Evolutionary conservation across 2,113 vertebrate genomes (phyloP).

Genomic region (Phyllostomus hastatus): DNA sequence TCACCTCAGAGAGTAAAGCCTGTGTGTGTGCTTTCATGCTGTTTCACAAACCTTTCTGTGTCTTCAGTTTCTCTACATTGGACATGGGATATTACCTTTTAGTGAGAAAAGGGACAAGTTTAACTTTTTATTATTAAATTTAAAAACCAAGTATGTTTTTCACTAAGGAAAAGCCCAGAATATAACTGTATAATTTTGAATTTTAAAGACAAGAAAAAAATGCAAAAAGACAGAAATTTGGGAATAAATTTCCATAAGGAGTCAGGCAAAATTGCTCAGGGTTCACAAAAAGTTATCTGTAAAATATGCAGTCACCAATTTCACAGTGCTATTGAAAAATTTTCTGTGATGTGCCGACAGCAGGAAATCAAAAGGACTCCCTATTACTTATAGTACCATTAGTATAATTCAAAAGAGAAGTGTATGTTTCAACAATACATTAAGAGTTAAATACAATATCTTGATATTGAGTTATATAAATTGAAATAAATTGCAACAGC

Average conservation of each 20-base stretch:
- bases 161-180: not conserved
- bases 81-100: not conserved
- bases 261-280: not conserved
- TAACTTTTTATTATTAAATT: not conserved
- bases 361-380: not conserved
- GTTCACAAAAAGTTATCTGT: not conserved
- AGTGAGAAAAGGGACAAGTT: not conserved
- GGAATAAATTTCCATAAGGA: not conserved
- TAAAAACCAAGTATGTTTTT: not conserved
- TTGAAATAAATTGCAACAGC: not conserved
- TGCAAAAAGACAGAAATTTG: not conserved
- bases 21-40: not conserved
- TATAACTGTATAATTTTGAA: not conserved
- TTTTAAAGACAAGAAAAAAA: not conserved
- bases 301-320: not conserved
- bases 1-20: not conserved
- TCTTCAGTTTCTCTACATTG: not conserved
- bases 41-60: not conserved
- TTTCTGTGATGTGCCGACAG: not conserved
- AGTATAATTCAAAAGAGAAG: constrained; percentile 15
- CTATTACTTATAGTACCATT: not conserved
- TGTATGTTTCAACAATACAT: not conserved
- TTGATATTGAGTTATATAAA: constrained; percentile 13
- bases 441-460: constrained; percentile 13
- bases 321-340: constrained; percentile 14